Evolutionary conservation across 2,888 invertebrate genomes (phyloP), one percentile per base, ranked within the genome.

Genomic region (Pemphredon lugubris): DNA sequence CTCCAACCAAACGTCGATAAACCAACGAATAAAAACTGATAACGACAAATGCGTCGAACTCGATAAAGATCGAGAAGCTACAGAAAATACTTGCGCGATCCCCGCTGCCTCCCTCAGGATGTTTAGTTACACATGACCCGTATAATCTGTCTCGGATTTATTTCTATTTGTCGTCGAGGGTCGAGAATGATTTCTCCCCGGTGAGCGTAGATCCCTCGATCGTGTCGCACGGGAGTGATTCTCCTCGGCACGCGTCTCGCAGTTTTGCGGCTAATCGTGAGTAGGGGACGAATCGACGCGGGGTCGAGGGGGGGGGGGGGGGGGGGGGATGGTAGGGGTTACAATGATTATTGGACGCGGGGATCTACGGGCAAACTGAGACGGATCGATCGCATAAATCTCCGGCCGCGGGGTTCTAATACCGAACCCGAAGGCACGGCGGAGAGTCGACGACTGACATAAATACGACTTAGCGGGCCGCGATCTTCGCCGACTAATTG

Each of bases 351-450:
- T 69, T 73, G 75, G 65, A 59, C 75, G 23, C 32, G 60, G 78
- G 66, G 75, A 75, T 79, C 69, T 44, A 61, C 66, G 73, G 75
- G 85, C 85, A 88, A 89, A 89, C 86, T 88, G 88, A 89, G 89
- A 89, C 86, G 84, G 87, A 89, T 89, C 83, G 86, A 74, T 83
- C 83, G 79, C 83, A 88, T 89, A 89, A 89, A 89, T 89, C 89
- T 87, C 85, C 73, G 75, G 77, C 40, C 65, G 42, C 71, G 73
- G 57, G 82, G n/a, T n/a, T n/a, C 82, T 85, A 85, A 88, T 88
- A 88, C 86, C n/a, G 87, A 88, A 87, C 86, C 84, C 85, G 65
- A 61, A 20, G 34, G 2, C 34, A 32, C 57, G 78, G 65, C 77
- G 45, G 51, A 51, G 55, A 48, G n/a, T n/a, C 42, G 44, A 39